phyloP scores from a whole-genome alignment of 2,113 vertebrate species.

The Anarhynchus alexandrinus region DNA sequence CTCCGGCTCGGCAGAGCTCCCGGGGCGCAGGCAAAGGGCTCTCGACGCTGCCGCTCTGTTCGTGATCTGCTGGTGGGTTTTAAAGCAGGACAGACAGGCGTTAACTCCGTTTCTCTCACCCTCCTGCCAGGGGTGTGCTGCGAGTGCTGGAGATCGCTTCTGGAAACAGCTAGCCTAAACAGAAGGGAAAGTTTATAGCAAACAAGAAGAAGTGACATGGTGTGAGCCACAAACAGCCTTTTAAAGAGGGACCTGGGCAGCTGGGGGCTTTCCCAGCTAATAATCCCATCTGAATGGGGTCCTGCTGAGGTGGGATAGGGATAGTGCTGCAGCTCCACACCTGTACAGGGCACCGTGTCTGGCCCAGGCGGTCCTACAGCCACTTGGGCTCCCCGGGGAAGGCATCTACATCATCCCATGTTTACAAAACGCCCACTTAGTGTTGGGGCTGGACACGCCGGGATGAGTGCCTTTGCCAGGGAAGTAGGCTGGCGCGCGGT shows the following conservation, averaged over 20 bases:
- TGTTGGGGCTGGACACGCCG: background rate
- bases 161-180: background rate
- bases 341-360: background rate
- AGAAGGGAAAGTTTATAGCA: background rate
- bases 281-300: background rate
- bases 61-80: background rate
- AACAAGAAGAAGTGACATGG: background rate
- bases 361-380: background rate
- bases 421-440: background rate
- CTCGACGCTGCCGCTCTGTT: background rate
- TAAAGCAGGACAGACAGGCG: background rate
- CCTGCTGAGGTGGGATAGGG: background rate
- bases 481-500: fast-evolving
- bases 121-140: background rate
- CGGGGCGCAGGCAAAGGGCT: background rate
- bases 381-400: background rate
- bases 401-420: background rate
- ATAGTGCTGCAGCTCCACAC: background rate
- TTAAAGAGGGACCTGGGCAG: background rate
- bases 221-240: background rate
- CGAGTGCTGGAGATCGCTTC: fast-evolving
- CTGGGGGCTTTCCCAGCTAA: background rate
- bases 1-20: background rate
- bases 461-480: background rate
- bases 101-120: background rate